Percentiles rank a stretch among this genome's conserved stretches.
These are phyloP conservation scores for Oreochromis spilurus DNA, from an alignment of 2,113 vertebrate species.

Conservation along the genomic window DNA sequence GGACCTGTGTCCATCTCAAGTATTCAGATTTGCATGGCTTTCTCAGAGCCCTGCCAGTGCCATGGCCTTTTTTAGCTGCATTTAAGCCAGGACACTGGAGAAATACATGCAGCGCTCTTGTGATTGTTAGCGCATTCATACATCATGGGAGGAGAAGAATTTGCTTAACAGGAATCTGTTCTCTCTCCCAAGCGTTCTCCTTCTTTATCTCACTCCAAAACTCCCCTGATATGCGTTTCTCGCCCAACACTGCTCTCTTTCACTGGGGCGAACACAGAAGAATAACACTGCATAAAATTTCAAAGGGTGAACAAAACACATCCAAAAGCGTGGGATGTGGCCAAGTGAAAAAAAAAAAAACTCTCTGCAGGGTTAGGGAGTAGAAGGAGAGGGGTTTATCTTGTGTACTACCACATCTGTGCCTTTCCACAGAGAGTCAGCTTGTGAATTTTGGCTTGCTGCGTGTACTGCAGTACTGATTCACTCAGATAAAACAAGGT, in stretches of 20 bases:
- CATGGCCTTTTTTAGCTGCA: conserved; percentile 17
- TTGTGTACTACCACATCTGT: neutral
- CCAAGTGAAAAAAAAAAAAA: conserved; percentile 4
- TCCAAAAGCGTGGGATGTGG: conserved; percentile 22
- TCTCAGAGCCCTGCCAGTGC: neutral
- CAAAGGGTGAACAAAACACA: conserved; percentile 13
- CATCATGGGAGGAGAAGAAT: conserved; percentile 12
- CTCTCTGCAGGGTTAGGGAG: conserved; percentile 30
- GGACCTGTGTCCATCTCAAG: conserved; percentile 32
- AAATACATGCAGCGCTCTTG: conserved; percentile 12
- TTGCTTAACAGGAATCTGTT: conserved; percentile 30
- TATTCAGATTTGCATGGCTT: conserved; percentile 8
- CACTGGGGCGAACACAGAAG: neutral
- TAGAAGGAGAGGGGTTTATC: conserved; percentile 10
- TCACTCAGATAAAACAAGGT: conserved; percentile 16
- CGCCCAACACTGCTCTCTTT: neutral
- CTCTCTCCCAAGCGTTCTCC: neutral
- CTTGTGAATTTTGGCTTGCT: neutral
- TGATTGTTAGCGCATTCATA: conserved; percentile 9
- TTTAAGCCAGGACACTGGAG: conserved; percentile 14
- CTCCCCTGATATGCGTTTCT: neutral
- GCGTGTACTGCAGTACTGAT: conserved; percentile 1
- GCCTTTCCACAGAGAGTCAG: neutral
- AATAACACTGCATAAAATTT: conserved; percentile 28
- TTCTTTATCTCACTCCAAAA: conserved; percentile 8